These are phyloP conservation scores for Drosophila tristis DNA, from an alignment of 1,140 invertebrate genomes.

Conservation along the genomic window DNA sequence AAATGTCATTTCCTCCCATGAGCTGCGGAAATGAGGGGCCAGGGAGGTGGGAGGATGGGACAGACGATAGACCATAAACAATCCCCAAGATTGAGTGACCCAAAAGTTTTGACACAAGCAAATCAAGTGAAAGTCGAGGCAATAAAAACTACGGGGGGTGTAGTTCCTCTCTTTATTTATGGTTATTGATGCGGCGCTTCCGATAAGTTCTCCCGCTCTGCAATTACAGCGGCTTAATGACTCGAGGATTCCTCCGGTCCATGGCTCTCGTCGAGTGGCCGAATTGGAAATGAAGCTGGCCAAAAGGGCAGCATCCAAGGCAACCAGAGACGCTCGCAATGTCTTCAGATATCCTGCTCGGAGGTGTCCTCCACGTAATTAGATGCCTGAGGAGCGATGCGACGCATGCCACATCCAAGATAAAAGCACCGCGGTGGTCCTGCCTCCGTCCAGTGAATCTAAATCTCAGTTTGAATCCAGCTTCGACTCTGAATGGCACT, in stretches of 20 bases:
- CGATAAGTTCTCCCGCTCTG: slow-evolving; percentile 43
- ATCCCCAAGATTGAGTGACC: slow-evolving; percentile 54
- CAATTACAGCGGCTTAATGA: slow-evolving; percentile 79
- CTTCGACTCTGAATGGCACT: slow-evolving; percentile 63
- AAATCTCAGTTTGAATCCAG: background rate
- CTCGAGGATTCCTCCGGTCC: slow-evolving; percentile 45
- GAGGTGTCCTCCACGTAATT: slow-evolving; percentile 66
- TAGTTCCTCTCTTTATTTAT: slow-evolving; percentile 57
- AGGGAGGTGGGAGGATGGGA: slow-evolving; percentile 2
- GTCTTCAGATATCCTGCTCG: slow-evolving; percentile 60
- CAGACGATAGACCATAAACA: slow-evolving; percentile 38
- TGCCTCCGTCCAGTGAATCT: too few relatives aligned
- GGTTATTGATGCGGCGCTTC: slow-evolving; percentile 57
- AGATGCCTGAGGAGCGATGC: slow-evolving; percentile 61
- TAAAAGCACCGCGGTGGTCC: slow-evolving; percentile 77
- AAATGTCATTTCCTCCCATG: slow-evolving; percentile 77
- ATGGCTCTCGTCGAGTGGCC: slow-evolving; percentile 34
- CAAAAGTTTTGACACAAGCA: slow-evolving; percentile 63
- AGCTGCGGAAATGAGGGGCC: slow-evolving; percentile 67
- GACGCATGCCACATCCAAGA: slow-evolving; percentile 74
- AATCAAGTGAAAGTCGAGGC: slow-evolving; percentile 71
- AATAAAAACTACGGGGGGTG: slow-evolving; percentile 71
- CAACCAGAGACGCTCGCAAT: slow-evolving; percentile 71
- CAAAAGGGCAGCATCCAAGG: slow-evolving; percentile 48
- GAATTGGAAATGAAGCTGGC: slow-evolving; percentile 32